Evolutionary conservation across 2,888 invertebrate species (phyloP).

Genomic region (Amphipoea oculea): DNA sequence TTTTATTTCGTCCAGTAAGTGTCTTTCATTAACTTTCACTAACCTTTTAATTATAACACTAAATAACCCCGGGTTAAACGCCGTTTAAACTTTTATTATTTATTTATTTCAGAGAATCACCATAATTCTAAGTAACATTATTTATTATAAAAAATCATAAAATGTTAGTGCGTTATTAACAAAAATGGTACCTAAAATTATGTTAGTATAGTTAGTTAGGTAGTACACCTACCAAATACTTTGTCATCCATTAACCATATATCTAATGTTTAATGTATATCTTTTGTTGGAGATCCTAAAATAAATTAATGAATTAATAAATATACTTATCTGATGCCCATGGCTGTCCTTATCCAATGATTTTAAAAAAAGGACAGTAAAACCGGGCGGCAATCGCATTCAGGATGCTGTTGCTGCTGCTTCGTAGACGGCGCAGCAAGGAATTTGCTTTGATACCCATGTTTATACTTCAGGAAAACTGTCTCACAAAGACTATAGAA

Average conservation of each 20-base stretch:
- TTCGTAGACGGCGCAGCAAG: background rate
- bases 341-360: background rate
- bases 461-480: background rate
- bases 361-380: background rate
- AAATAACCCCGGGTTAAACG: background rate
- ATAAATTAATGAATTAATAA: too few species aligned
- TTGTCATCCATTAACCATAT: too few species aligned
- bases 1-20: constrained; percentile 46
- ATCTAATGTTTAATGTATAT: too few species aligned
- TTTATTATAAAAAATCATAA: background rate
- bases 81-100: background rate
- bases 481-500: background rate
- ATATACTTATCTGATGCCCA: background rate
- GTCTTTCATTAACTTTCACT: constrained; percentile 7
- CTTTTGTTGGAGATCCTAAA: too few species aligned
- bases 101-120: background rate
- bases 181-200: background rate
- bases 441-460: background rate
- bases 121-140: background rate
- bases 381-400: background rate
- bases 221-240: background rate
- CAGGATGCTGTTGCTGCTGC: background rate
- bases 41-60: background rate
- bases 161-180: background rate
- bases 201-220: background rate